Evolutionary conservation across 2,888 invertebrate genomes (phyloP).

Genomic region (Oscheius sp.): DNA sequence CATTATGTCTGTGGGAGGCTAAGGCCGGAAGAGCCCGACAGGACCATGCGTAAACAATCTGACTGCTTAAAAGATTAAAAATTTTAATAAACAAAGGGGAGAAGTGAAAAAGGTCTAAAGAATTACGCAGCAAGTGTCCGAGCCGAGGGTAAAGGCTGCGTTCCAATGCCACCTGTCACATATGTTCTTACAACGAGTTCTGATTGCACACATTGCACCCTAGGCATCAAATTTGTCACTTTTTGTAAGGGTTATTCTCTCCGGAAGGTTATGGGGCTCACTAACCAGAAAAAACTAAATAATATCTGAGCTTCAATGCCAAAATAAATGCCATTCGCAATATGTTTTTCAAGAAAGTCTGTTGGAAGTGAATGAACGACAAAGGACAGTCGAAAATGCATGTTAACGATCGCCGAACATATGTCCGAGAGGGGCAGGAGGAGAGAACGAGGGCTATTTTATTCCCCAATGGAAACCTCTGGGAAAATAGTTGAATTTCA

Average conservation of each 20-base stretch:
- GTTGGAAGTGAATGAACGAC: background rate
- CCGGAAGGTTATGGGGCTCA: too few relatives aligned
- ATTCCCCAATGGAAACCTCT: slow-evolving; percentile 13
- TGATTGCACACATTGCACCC: slow-evolving; percentile 32
- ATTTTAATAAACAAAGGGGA: slow-evolving; percentile 13
- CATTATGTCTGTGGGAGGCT: slow-evolving; percentile 26
- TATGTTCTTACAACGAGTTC: slow-evolving; percentile 36
- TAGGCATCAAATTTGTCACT: slow-evolving; percentile 26
- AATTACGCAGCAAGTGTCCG: background rate
- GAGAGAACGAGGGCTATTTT: slow-evolving; percentile 11
- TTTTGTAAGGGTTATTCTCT: slow-evolving; percentile 10
- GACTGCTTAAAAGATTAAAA: slow-evolving; percentile 16
- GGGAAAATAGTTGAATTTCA: slow-evolving; percentile 15
- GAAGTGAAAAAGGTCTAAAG: slow-evolving; percentile 8
- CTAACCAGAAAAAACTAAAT: too few relatives aligned
- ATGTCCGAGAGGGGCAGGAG: slow-evolving; percentile 4
- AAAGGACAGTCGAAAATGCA: slow-evolving; percentile 19
- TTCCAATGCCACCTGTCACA: slow-evolving; percentile 29
- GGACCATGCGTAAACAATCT: slow-evolving; percentile 15
- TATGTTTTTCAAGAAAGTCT: background rate
- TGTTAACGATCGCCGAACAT: slow-evolving; percentile 17
- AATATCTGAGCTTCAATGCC: background rate
- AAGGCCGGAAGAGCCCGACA: slow-evolving; percentile 3
- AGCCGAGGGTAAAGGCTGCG: slow-evolving; percentile 5
- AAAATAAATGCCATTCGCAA: background rate